Base-by-base conservation (phyloP, 2,888 invertebrate species). In the Cosmopolites sordidus region DNA sequence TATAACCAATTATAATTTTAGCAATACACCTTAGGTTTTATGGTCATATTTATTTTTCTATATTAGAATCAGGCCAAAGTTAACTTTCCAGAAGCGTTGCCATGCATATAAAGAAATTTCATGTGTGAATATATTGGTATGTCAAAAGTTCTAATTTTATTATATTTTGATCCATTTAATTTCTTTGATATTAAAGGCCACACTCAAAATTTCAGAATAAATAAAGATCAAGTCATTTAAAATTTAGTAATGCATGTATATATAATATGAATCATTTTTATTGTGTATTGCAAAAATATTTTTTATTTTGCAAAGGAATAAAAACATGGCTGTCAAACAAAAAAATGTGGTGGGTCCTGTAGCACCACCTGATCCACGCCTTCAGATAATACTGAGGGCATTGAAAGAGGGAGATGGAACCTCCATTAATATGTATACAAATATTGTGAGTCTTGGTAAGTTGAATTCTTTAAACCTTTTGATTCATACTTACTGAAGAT, bases 251-350 rank as follows among this genome's bases (percentile, higher is more conserved):
- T n/a, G n/a, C n/a, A n/a, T n/a, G n/a, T n/a, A n/a, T n/a, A n/a
- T n/a, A n/a, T n/a, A n/a, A n/a, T n/a, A n/a, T n/a, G n/a, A n/a
- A n/a, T n/a, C n/a, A n/a, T n/a, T n/a, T n/a, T n/a, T n/a, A n/a
- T n/a, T n/a, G n/a, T n/a, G n/a, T n/a, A n/a, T n/a, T n/a, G n/a
- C n/a, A n/a, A n/a, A n/a, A n/a, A n/a, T n/a, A n/a, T n/a, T n/a
- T n/a, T n/a, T n/a, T n/a, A n/a, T n/a, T n/a, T n/a, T n/a, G n/a
- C 8, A 17, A 45, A 17, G 12, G n/a, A 16, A 16, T 16, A 11
- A 1, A 48, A 48, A 11, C 29, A 82, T 82, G 81, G 81, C 80
- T 38, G 81, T 82, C 1, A 81, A 81, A 66, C 81, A 81, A 62
- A 80, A 79, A 63, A 75, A 78, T 53, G 66, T 79, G 37, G 76